Evolutionary conservation across 2,888 invertebrate genomes (phyloP), one percentile per base, ranked within the genome.

Genomic region (Nezara viridula): DNA sequence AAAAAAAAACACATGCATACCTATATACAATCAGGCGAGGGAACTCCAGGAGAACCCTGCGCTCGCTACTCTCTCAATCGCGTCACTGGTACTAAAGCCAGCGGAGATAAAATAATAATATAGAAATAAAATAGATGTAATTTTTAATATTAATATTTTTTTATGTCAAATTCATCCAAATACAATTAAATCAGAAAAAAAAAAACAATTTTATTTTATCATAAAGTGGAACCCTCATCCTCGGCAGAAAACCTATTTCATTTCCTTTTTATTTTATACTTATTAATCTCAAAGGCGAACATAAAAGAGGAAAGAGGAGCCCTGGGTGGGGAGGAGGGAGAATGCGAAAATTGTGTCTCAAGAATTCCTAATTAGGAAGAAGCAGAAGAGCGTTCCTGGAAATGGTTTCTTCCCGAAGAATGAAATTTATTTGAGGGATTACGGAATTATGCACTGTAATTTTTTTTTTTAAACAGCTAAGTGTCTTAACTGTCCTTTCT

Each of bases 361-460:
- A 86, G 86, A 86, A 86, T 86, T 86, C 86, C 37, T 86, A 86
- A 86, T 86, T 86, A 86, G 32, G 86, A 86, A 86, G 77, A 86
- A 86, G 49, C 85, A 44, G 32, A 50, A 19, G 27, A 49, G 27
- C n/a, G 32, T 85, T 27, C 49, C 24, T 21, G 50, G 85, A 50
- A 50, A 52, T 52, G 21, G 27, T 50, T 24, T 37, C 24, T 37
- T 50, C 27, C 12, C 52, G 37, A 24, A 24, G n/a, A 37, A 50
- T 24, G 21, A 52, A 86, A 52, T 86, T 86, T 86, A 86, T 86
- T 86, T 55, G 50, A 86, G 55, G 86, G 86, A 86, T 86, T 86
- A 52, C 47, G 2, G 86, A 86, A 86, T 52, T 86, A 49, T 24
- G 24, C 27, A 60, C 27, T 32, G 37, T 52, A 86, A 86, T 52